A percentile compares a stretch with the other conserved stretches of the same genome.
These are phyloP conservation scores for Phodopus roborovskii DNA, from an alignment of 2,113 vertebrate genomes.

Conservation along the genomic window DNA sequence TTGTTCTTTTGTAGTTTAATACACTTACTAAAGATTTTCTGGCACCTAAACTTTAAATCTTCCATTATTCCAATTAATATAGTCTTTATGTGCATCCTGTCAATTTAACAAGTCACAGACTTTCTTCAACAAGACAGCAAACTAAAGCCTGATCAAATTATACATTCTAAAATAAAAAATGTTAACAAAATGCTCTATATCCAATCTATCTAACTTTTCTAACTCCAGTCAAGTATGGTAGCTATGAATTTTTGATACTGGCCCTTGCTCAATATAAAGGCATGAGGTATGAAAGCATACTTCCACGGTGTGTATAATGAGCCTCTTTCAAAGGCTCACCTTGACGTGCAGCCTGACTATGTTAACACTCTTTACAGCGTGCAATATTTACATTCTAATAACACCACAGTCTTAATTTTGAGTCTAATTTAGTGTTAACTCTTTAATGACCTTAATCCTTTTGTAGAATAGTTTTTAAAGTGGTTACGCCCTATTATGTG, in stretches of 20 bases:
- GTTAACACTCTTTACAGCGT: neutral
- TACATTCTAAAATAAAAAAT: constrained; percentile 20
- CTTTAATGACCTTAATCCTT: neutral
- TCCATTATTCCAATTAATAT: neutral
- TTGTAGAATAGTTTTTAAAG: neutral
- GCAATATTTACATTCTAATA: neutral
- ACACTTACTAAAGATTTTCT: neutral
- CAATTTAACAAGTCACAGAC: neutral
- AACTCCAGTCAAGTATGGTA: constrained; percentile 6
- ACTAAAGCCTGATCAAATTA: neutral
- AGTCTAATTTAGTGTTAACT: neutral
- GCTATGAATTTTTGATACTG: constrained; percentile 20
- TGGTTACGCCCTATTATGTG: neutral
- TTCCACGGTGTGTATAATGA: neutral
- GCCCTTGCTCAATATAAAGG: neutral
- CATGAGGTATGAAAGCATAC: neutral
- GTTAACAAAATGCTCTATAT: neutral
- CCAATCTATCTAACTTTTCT: constrained; percentile 13
- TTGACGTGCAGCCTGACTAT: neutral
- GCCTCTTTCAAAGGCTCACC: neutral
- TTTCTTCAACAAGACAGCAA: neutral
- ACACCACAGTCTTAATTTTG: neutral
- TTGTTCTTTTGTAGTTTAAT: neutral
- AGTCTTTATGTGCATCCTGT: constrained; percentile 20
- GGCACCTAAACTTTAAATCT: neutral